Evolutionary conservation across 2,113 vertebrate species (phyloP).

Genomic region (Cyprinus carpio): DNA sequence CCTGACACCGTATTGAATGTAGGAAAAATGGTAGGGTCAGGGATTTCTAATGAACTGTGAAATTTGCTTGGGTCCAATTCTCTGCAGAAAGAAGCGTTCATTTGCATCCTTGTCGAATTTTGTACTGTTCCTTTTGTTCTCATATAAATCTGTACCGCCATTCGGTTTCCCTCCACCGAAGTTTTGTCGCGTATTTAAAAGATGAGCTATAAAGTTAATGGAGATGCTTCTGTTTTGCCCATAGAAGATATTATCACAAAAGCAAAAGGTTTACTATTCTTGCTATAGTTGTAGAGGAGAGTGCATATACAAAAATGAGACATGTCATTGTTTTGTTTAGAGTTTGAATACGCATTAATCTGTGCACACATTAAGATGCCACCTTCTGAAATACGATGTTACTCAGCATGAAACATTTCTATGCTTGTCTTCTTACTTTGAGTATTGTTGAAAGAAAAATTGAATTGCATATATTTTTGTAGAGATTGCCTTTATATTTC

Average conservation of each 20-base stretch:
- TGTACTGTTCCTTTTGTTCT: constrained; percentile 69
- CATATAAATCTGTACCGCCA: constrained; percentile 67
- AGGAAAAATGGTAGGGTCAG: constrained; percentile 93
- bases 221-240: constrained; percentile 82
- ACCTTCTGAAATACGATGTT: constrained; percentile 89
- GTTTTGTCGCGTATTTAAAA: constrained; percentile 64
- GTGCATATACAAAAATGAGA: constrained; percentile 18
- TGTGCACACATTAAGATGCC: constrained; percentile 82
- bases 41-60: constrained; percentile 99
- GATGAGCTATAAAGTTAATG: constrained; percentile 58
- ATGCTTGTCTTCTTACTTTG: constrained; percentile 78
- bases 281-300: constrained; percentile 26
- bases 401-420: constrained; percentile 90
- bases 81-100: constrained; percentile 95
- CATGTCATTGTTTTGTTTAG: constrained; percentile 52
- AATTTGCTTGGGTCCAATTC: constrained; percentile 99
- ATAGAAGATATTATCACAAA: constrained; percentile 86
- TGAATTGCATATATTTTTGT: constrained; percentile 89
- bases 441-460: constrained; percentile 62
- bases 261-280: constrained; percentile 89
- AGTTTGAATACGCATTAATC: constrained; percentile 44
- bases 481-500: constrained; percentile 68
- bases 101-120: constrained; percentile 77
- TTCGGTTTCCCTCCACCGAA: constrained; percentile 63
- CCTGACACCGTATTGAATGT: constrained; percentile 99